phyloP scores from a whole-genome alignment of 2,888 invertebrate genomes.

The Eupeodes luniger region DNA sequence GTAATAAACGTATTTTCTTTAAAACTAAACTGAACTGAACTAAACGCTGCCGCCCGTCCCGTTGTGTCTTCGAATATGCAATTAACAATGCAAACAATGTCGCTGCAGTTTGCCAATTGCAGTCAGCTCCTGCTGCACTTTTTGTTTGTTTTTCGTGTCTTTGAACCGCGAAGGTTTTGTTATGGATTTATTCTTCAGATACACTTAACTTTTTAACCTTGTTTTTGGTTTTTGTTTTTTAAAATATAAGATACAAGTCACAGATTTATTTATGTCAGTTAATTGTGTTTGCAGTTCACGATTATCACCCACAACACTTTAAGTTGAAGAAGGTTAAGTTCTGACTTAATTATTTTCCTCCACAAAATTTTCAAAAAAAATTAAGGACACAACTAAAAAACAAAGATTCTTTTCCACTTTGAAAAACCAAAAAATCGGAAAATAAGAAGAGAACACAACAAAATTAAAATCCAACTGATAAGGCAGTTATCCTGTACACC shows the following conservation, averaged over 20 bases:
- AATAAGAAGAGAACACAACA: background rate
- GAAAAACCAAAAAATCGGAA: background rate
- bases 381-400: background rate
- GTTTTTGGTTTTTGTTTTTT: background rate
- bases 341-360: background rate
- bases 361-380: conserved; percentile 10
- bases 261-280: conserved; percentile 60
- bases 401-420: conserved; percentile 34
- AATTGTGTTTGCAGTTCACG: conserved; percentile 68
- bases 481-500: conserved; percentile 36
- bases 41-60: conserved; percentile 34
- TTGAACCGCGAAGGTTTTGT: conserved; percentile 66
- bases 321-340: conserved; percentile 22
- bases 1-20: conserved; percentile 52
- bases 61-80: conserved; percentile 27
- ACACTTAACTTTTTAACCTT: conserved; percentile 17
- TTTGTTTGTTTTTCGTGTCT: conserved; percentile 53
- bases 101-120: conserved; percentile 70
- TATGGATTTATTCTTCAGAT: conserved; percentile 28
- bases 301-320: conserved; percentile 56
- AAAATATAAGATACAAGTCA: conserved; percentile 39
- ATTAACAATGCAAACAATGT: conserved; percentile 75
- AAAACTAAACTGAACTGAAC: background rate
- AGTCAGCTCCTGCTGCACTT: conserved; percentile 66
- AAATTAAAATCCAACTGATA: conserved; percentile 59